phyloP scores from a whole-genome alignment of 2,797 vertebrate genomes.

The Protonibea diacanthus region DNA sequence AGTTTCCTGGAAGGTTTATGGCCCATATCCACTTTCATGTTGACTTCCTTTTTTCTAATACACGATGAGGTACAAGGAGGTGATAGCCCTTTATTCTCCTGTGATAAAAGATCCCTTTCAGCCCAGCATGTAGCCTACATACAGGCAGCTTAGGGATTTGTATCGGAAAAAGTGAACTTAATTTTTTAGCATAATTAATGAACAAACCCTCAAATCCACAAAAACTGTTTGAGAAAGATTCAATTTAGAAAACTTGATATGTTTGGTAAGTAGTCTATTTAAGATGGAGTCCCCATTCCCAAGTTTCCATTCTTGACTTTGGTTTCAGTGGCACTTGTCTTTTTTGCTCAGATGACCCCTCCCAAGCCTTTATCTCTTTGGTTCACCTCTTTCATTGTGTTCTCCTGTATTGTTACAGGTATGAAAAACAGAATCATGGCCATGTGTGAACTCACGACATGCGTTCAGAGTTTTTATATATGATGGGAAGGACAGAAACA shows the following conservation, averaged over 20 bases:
- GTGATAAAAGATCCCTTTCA: slow-evolving; percentile 74
- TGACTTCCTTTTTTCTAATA: slow-evolving; percentile 74
- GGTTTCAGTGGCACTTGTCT: slow-evolving; percentile 72
- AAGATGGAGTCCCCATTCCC: slow-evolving; percentile 67
- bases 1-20: slow-evolving; percentile 71
- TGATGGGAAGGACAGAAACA: neutral
- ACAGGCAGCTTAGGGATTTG: slow-evolving; percentile 36
- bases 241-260: neutral
- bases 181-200: slow-evolving; percentile 6
- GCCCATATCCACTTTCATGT: slow-evolving; percentile 77
- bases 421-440: slow-evolving; percentile 42
- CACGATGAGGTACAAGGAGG: slow-evolving; percentile 44
- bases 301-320: slow-evolving; percentile 67
- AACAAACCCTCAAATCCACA: neutral
- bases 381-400: slow-evolving; percentile 69
- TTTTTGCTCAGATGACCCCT: slow-evolving; percentile 52
- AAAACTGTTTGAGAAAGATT: neutral
- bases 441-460: slow-evolving; percentile 37
- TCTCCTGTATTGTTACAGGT: slow-evolving; percentile 68
- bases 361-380: slow-evolving; percentile 74
- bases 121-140: slow-evolving; percentile 55
- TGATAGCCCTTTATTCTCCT: slow-evolving; percentile 65
- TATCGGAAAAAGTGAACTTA: slow-evolving; percentile 11
- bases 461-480: slow-evolving; percentile 20
- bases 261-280: slow-evolving; percentile 43